A percentile compares a stretch with the other conserved stretches of the same genome.
Evolutionary conservation across 2,888 invertebrate species (phyloP).

Genomic region (Diploptera punctata): DNA sequence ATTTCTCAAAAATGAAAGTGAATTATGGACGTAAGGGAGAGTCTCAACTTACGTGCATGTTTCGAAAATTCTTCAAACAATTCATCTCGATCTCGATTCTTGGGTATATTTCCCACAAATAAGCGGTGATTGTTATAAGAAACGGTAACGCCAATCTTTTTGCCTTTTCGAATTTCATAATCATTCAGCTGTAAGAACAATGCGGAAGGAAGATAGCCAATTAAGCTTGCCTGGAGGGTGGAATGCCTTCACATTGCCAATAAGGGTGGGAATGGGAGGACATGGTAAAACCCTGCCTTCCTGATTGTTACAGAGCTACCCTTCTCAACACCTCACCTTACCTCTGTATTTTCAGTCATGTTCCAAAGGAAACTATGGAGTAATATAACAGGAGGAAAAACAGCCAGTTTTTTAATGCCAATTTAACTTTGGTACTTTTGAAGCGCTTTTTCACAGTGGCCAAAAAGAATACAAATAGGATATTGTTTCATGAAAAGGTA

Average conservation of each 20-base stretch:
- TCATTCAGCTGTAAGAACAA: constrained; percentile 99
- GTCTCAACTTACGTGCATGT: constrained; percentile 96
- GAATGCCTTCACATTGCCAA: constrained; percentile 38
- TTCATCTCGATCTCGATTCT: constrained; percentile 99
- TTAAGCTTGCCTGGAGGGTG: constrained; percentile 56
- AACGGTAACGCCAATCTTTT: constrained; percentile 99
- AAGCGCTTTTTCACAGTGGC: no score
- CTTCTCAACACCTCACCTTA: constrained; percentile 46
- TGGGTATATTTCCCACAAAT: constrained; percentile 99
- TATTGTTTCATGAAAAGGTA: no score
- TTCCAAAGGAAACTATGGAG: no score
- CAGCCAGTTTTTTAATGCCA: no score
- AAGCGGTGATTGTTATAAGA: constrained; percentile 99
- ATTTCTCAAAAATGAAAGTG: constrained; percentile 24
- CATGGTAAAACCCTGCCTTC: constrained; percentile 51
- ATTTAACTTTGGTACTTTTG: no score
- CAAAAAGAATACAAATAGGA: no score
- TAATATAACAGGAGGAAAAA: no score
- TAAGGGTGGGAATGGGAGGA: constrained; percentile 41
- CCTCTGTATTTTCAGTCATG: constrained; percentile 32
- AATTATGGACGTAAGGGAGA: constrained; percentile 49
- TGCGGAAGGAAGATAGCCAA: constrained; percentile 69
- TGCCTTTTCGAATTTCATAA: constrained; percentile 99
- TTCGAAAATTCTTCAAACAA: constrained; percentile 99
- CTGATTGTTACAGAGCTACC: constrained; percentile 57